These are phyloP conservation scores for Smutsia gigantea DNA, from an alignment of 2,797 vertebrate genomes.

Conservation along the genomic window DNA sequence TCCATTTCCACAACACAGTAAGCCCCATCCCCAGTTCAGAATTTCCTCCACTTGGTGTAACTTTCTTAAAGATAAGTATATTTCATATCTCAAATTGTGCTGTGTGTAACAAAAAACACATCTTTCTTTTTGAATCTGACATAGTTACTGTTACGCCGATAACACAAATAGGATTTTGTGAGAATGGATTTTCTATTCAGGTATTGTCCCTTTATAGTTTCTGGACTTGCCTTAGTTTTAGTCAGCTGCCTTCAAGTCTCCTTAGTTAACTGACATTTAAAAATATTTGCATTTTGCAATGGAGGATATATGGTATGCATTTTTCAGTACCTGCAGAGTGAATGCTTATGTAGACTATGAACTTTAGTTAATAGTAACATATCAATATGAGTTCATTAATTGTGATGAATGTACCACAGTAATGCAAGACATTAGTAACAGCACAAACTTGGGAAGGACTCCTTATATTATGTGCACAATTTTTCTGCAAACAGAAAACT, in stretches of 20 bases:
- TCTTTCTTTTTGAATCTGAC: background rate
- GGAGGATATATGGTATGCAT: too few species aligned
- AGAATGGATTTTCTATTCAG: background rate
- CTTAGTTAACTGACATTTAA: background rate
- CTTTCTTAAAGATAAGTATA: background rate
- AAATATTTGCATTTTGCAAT: background rate
- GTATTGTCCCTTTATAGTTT: background rate
- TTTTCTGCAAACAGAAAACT: background rate
- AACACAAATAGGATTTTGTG: background rate
- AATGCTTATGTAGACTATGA: background rate
- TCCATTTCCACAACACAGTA: background rate
- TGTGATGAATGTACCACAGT: background rate
- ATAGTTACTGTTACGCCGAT: background rate
- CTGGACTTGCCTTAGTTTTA: background rate
- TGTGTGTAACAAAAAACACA: background rate
- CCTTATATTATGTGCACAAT: background rate
- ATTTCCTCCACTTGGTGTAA: background rate
- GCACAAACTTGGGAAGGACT: background rate
- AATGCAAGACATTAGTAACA: background rate
- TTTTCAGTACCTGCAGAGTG: background rate
- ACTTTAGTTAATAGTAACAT: background rate
- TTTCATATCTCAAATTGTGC: background rate
- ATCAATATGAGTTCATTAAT: background rate
- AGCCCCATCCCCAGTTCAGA: background rate
- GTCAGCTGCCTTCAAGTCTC: background rate